A percentile compares a stretch with the other conserved stretches of the same genome.
phyloP scores from a whole-genome alignment of 2,797 vertebrate genomes.

The Coregonus suidteri region DNA sequence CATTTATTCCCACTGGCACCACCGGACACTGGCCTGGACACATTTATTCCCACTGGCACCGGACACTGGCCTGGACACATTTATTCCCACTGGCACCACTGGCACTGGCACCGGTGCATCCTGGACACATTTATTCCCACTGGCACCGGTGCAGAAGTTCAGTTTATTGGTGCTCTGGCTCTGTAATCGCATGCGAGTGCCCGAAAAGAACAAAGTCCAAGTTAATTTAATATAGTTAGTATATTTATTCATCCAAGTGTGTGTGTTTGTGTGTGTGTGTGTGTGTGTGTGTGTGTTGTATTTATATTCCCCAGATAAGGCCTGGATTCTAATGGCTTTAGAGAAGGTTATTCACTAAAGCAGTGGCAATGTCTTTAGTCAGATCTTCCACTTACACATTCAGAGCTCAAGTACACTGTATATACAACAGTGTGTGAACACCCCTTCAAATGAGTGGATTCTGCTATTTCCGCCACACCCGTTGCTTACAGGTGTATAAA shows the following conservation, averaged over 20 bases:
- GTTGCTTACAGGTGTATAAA: no score
- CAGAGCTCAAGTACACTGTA: background rate
- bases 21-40: no score
- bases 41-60: no score
- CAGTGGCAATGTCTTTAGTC: background rate
- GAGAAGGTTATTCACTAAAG: background rate
- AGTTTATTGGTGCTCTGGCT: constrained; percentile 44
- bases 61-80: no score
- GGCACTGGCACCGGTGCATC: no score
- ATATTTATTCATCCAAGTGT: background rate
- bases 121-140: constrained; percentile 58
- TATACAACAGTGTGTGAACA: no score
- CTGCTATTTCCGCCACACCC: no score
- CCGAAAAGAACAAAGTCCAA: constrained; percentile 46
- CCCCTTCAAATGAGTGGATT: no score
- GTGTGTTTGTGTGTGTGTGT: background rate
- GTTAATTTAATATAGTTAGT: constrained; percentile 27
- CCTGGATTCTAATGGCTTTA: background rate
- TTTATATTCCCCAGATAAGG: background rate
- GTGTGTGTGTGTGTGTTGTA: background rate
- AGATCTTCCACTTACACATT: background rate
- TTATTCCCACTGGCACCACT: no score
- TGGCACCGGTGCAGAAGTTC: constrained; percentile 38
- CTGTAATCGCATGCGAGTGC: constrained; percentile 48
- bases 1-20: no score